phyloP scores from a whole-genome alignment of 2,113 vertebrate genomes.

The Semnornis frantzii region DNA sequence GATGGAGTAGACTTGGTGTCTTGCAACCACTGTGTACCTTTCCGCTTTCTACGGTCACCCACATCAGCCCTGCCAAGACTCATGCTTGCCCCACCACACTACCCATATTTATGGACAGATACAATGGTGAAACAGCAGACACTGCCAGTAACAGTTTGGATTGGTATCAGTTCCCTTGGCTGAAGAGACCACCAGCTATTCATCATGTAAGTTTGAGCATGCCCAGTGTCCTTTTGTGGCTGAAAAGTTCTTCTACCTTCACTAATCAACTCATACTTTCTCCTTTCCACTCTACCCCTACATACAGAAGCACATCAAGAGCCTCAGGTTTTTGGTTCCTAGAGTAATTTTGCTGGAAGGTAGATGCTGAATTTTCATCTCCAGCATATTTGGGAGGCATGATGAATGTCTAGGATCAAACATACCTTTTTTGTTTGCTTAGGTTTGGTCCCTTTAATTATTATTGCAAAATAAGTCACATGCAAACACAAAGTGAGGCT shows the following conservation, averaged over 20 bases:
- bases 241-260: background rate
- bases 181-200: background rate
- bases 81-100: background rate
- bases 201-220: background rate
- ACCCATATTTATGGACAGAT: background rate
- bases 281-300: background rate
- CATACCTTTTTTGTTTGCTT: background rate
- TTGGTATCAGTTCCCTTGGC: background rate
- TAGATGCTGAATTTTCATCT: background rate
- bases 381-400: accelerated
- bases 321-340: background rate
- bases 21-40: background rate
- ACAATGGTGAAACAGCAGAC: background rate
- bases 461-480: background rate
- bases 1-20: background rate
- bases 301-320: background rate
- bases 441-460: background rate
- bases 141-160: background rate
- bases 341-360: background rate
- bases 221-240: background rate
- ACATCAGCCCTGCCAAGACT: background rate
- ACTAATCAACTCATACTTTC: background rate
- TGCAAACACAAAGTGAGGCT: constrained; percentile 13
- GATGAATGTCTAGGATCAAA: background rate
- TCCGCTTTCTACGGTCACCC: background rate